phyloP scores from a whole-genome alignment of 1,140 invertebrate genomes.

The Papilio polytes region DNA sequence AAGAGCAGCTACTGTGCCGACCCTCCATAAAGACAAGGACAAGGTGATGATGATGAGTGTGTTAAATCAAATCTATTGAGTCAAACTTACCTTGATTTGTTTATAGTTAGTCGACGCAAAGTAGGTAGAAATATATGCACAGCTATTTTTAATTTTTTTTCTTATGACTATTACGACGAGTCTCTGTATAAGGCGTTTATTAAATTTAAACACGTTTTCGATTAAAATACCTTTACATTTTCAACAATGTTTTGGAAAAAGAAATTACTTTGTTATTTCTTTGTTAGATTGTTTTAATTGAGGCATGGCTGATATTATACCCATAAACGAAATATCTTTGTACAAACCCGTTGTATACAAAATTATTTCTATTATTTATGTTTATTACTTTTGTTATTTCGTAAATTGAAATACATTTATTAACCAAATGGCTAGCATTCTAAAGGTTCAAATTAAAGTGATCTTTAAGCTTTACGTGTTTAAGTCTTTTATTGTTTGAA shows the following conservation, averaged over 20 bases:
- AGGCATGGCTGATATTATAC: not conserved
- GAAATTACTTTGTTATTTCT: not conserved
- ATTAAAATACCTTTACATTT: too few relatives aligned
- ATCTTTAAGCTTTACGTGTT: not conserved
- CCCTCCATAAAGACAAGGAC: too few relatives aligned
- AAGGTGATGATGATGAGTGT: too few relatives aligned
- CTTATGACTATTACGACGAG: too few relatives aligned
- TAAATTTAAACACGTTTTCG: too few relatives aligned
- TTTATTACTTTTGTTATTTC: conserved; percentile 8
- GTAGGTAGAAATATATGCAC: too few relatives aligned
- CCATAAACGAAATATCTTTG: conserved; percentile 1
- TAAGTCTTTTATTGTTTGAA: not conserved
- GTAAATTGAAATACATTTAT: conserved; percentile 22
- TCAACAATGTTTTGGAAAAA: not conserved
- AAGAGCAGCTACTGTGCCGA: too few relatives aligned
- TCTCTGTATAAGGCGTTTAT: too few relatives aligned
- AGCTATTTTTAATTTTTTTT: too few relatives aligned
- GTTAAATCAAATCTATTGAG: too few relatives aligned
- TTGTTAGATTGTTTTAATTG: not conserved
- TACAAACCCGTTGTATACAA: not conserved
- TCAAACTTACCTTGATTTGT: too few relatives aligned
- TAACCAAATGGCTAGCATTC: not conserved
- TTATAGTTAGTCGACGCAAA: too few relatives aligned
- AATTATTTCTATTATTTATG: conserved; percentile 20
- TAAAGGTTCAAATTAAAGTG: not conserved